Evolutionary conservation across 2,888 invertebrate species (phyloP).

Genomic region (Tipula confusa): DNA sequence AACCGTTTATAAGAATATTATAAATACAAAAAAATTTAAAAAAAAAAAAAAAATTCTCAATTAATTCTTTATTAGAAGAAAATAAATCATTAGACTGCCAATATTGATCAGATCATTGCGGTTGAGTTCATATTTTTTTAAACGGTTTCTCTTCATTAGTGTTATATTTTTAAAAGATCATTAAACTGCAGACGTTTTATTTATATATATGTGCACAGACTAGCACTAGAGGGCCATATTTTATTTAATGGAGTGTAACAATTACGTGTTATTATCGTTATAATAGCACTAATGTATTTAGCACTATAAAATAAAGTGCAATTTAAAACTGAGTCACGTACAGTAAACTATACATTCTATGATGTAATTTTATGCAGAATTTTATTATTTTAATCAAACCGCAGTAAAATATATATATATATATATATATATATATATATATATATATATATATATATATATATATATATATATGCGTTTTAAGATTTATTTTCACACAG

Average conservation of each 20-base stretch:
- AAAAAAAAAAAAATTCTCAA: neutral
- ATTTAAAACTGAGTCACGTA: neutral
- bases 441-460: too few species aligned
- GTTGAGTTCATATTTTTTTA: neutral
- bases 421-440: neutral
- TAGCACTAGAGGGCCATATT: neutral
- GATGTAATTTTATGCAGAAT: neutral
- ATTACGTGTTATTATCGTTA: neutral
- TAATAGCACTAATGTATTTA: neutral
- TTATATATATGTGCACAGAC: neutral
- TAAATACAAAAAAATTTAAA: neutral
- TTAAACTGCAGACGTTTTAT: neutral
- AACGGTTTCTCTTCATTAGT: neutral
- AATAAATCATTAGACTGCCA: neutral
- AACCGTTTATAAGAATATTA: neutral
- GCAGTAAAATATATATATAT: neutral
- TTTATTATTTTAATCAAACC: neutral
- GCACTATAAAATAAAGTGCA: neutral
- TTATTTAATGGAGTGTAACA: neutral
- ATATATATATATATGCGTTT: too few species aligned
- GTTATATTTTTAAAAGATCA: neutral
- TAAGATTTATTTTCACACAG: neutral
- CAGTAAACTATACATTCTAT: neutral
- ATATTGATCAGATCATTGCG: slow-evolving; percentile 3
- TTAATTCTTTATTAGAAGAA: neutral